Percentiles rank a stretch among this genome's conserved stretches.
Evolutionary conservation across 1,140 invertebrate genomes (phyloP).

Genomic region (Bilobella aurantiaca): DNA sequence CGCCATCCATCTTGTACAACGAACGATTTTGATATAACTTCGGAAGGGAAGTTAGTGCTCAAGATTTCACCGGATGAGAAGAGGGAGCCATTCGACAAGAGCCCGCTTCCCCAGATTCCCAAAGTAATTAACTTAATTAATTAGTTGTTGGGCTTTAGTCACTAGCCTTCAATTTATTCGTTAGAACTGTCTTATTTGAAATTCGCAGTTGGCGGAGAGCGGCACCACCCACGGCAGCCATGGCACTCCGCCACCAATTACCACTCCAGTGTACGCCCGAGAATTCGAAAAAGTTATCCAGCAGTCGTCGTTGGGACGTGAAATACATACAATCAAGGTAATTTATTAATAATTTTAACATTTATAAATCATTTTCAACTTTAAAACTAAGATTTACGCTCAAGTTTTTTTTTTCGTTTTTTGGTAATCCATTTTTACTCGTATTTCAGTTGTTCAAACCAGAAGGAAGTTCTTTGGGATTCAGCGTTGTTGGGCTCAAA

Average conservation of each 20-base stretch:
- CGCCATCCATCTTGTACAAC: conserved; percentile 84
- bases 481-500: conserved; percentile 62
- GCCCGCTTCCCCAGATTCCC: conserved; percentile 5
- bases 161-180: conserved; percentile 1
- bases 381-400: no score
- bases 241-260: conserved; percentile 42
- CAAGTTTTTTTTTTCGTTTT: no score
- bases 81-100: conserved; percentile 33
- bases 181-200: conserved; percentile 1
- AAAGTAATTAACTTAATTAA: background rate
- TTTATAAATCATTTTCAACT: conserved; percentile 14
- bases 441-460: conserved; percentile 54
- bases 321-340: conserved; percentile 51
- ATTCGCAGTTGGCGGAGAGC: conserved; percentile 4
- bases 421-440: background rate
- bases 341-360: background rate
- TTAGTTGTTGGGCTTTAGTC: background rate
- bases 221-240: no score
- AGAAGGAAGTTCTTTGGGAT: conserved; percentile 61
- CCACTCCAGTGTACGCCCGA: conserved; percentile 50
- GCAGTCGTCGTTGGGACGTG: conserved; percentile 51
- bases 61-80: conserved; percentile 44
- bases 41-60: conserved; percentile 54
- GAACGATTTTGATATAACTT: conserved; percentile 78
- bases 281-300: conserved; percentile 55